phyloP scores from a whole-genome alignment of 2,888 invertebrate genomes.

The Sceliomorpha sp. region DNA sequence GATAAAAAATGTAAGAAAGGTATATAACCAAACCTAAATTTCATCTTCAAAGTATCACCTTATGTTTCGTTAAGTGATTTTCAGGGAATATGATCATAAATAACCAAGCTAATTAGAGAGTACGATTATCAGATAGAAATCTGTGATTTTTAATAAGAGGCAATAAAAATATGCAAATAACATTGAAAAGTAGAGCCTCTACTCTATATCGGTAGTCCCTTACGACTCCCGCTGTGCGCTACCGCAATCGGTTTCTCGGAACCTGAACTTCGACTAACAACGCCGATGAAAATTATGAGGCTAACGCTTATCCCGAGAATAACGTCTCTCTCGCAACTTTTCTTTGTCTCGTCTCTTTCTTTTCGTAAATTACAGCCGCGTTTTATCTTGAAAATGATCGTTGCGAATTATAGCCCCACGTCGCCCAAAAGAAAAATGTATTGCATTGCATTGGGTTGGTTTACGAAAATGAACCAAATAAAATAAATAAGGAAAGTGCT shows the following conservation, averaged over 20 bases:
- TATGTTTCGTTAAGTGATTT: too few relatives aligned
- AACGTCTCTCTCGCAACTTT: slow-evolving; percentile 37
- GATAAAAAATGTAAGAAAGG: too few relatives aligned
- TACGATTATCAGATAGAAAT: too few relatives aligned
- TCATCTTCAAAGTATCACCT: too few relatives aligned
- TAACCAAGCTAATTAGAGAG: too few relatives aligned
- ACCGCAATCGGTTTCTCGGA: slow-evolving; percentile 53
- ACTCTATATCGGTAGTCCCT: slow-evolving; percentile 45
- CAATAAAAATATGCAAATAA: slow-evolving; percentile 9
- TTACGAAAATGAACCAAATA: too few relatives aligned
- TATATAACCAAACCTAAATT: too few relatives aligned
- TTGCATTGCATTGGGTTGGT: not conserved
- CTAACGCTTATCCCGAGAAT: slow-evolving; percentile 48
- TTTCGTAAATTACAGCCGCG: slow-evolving; percentile 19
- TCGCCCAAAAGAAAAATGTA: not conserved
- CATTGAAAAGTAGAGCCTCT: slow-evolving; percentile 42
- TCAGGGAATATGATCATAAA: too few relatives aligned
- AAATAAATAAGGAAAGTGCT: too few relatives aligned
- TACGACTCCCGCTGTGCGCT: slow-evolving; percentile 40
- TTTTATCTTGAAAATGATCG: slow-evolving; percentile 22
- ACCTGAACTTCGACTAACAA: slow-evolving; percentile 40
- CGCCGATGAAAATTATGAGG: slow-evolving; percentile 52
- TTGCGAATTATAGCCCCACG: slow-evolving; percentile 9
- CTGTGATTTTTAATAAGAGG: too few relatives aligned
- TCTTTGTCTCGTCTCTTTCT: slow-evolving; percentile 40